phyloP scores from a whole-genome alignment of 2,113 vertebrate species.

The Oceanodroma tethys region DNA sequence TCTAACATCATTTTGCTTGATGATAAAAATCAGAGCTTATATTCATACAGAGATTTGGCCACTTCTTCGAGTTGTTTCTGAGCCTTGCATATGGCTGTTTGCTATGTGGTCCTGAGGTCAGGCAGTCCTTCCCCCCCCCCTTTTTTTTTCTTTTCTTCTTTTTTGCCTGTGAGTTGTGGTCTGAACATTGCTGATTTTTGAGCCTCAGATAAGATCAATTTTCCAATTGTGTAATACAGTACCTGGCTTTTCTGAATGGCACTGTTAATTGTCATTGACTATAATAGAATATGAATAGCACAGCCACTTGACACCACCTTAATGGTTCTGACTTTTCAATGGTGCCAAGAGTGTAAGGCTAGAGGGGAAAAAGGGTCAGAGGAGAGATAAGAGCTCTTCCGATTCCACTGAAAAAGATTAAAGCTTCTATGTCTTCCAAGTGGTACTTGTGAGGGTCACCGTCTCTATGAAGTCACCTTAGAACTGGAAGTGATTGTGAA shows the following conservation, averaged over 20 bases:
- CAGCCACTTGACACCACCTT: slow-evolving; percentile 79
- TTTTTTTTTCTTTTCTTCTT: not conserved
- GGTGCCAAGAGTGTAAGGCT: slow-evolving; percentile 54
- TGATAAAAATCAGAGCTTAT: not conserved
- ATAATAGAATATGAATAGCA: slow-evolving; percentile 85
- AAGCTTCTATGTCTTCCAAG: slow-evolving; percentile 51
- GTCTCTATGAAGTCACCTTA: slow-evolving; percentile 59
- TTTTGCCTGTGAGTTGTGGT: not conserved
- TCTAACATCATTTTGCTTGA: not conserved
- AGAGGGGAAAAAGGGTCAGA: slow-evolving; percentile 54
- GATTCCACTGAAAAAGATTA: slow-evolving; percentile 53
- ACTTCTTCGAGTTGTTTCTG: not conserved
- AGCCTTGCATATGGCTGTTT: not conserved
- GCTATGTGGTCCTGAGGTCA: not conserved
- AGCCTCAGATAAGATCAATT: slow-evolving; percentile 70
- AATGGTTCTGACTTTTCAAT: slow-evolving; percentile 81
- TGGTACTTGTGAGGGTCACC: slow-evolving; percentile 30
- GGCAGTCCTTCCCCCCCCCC: not conserved
- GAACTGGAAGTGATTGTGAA: slow-evolving; percentile 40
- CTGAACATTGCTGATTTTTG: slow-evolving; percentile 15
- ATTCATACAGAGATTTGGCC: not conserved
- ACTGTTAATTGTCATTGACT: slow-evolving; percentile 86
- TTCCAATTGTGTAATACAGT: slow-evolving; percentile 69
- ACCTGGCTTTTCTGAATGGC: slow-evolving; percentile 84
- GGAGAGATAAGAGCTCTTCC: slow-evolving; percentile 60